Evolutionary conservation across 1,140 invertebrate species (phyloP).

Genomic region (Drosophila quadrilineata): DNA sequence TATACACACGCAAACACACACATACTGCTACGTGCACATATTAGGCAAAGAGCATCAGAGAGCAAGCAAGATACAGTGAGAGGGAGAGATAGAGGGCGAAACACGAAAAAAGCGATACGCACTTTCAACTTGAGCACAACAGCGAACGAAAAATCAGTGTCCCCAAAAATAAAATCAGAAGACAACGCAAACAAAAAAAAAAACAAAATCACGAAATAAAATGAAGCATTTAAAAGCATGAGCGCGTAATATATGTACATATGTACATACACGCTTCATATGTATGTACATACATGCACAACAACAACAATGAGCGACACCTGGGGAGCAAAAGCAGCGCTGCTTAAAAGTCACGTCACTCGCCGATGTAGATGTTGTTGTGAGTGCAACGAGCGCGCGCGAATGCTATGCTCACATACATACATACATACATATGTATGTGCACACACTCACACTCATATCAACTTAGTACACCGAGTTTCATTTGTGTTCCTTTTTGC

Average conservation of each 20-base stretch:
- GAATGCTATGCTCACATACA: constrained; percentile 21
- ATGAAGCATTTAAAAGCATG: constrained; percentile 28
- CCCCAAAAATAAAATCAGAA: constrained; percentile 39
- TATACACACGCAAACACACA: constrained; percentile 14
- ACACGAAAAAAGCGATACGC: too few species aligned
- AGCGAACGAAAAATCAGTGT: constrained; percentile 48
- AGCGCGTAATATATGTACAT: constrained; percentile 8
- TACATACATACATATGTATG: not conserved
- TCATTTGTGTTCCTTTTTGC: constrained; percentile 9
- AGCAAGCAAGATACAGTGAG: too few species aligned
- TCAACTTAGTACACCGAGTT: too few species aligned
- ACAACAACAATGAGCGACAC: constrained; percentile 18
- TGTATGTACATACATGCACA: too few species aligned
- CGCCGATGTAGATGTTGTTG: constrained; percentile 26
- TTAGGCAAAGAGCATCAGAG: constrained; percentile 1
- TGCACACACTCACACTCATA: not conserved
- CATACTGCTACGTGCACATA: not conserved
- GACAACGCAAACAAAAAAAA: too few species aligned
- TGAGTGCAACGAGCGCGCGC: constrained; percentile 55
- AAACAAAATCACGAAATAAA: constrained; percentile 13
- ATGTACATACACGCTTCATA: too few species aligned
- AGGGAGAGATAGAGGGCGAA: too few species aligned
- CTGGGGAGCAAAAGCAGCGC: constrained; percentile 44
- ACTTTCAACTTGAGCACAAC: constrained; percentile 34
- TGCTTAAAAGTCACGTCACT: constrained; percentile 60